A percentile compares a stretch with the other conserved stretches of the same genome.
phyloP scores from a whole-genome alignment of 1,140 invertebrate species.

The Drosophila lowei region DNA sequence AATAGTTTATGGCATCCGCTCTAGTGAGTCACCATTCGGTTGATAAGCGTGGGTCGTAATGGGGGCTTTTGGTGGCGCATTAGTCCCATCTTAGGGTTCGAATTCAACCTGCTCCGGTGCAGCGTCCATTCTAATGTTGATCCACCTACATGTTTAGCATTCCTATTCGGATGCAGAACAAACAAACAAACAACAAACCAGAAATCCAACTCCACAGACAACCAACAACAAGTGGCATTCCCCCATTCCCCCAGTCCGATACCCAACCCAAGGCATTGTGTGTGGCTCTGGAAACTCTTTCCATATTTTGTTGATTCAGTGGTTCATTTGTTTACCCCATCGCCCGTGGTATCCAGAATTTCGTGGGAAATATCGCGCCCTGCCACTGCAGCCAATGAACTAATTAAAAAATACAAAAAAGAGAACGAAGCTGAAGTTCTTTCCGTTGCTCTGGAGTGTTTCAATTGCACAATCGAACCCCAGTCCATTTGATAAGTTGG shows the following conservation, averaged over 20 bases:
- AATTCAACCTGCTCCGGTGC: conserved; percentile 11
- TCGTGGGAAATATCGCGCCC: conserved; percentile 69
- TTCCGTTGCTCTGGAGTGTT: conserved; percentile 22
- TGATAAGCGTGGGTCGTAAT: conserved; percentile 40
- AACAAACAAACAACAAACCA: conserved; percentile 35
- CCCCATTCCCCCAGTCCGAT: conserved; percentile 33
- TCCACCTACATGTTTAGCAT: conserved; percentile 33
- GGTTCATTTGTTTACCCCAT: conserved; percentile 71
- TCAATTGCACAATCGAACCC: conserved; percentile 48
- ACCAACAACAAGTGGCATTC: conserved; percentile 45
- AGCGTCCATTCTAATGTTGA: conserved; percentile 4
- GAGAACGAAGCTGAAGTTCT: conserved; percentile 6
- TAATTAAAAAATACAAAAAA: conserved; percentile 59
- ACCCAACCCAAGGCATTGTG: conserved; percentile 27
- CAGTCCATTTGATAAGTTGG: conserved; percentile 31
- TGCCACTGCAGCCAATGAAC: conserved; percentile 69
- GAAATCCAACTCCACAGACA: background rate
- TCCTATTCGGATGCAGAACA: conserved; percentile 8
- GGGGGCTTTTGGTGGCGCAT: conserved; percentile 23
- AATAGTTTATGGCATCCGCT: conserved; percentile 63
- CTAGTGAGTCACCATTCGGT: conserved; percentile 34
- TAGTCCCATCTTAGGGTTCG: conserved; percentile 1
- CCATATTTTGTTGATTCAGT: conserved; percentile 64
- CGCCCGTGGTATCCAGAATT: conserved; percentile 33
- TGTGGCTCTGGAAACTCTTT: conserved; percentile 38